Evolutionary conservation across 2,888 invertebrate species (phyloP).

Genomic region (Stenodema calcarata): DNA sequence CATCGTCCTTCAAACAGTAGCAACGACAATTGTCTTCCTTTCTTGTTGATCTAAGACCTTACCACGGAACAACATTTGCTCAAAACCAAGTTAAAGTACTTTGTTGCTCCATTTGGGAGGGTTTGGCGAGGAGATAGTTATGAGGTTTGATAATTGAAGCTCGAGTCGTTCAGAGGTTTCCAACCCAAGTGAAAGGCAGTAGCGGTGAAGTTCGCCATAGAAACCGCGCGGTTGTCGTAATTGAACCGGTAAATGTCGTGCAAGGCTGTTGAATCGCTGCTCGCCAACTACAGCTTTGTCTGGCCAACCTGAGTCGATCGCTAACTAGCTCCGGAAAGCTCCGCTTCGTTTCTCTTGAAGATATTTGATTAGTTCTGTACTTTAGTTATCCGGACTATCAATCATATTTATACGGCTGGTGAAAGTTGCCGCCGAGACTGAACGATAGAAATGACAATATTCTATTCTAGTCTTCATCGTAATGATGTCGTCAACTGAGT

Average conservation of each 20-base stretch:
- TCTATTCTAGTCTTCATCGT: too few relatives aligned
- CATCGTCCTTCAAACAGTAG: not conserved
- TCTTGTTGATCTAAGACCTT: not conserved
- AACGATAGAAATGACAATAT: too few relatives aligned
- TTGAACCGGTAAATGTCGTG: slow-evolving; percentile 2
- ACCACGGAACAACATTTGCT: not conserved
- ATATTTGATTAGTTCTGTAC: too few relatives aligned
- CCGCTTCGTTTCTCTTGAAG: too few relatives aligned
- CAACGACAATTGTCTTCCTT: not conserved
- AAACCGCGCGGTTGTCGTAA: not conserved
- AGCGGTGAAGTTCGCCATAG: not conserved
- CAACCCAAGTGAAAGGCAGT: not conserved
- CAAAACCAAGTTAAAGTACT: not conserved
- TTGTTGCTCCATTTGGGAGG: not conserved
- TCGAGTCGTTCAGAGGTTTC: not conserved
- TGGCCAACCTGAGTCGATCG: not conserved
- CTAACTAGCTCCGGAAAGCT: not conserved
- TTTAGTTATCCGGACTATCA: too few relatives aligned
- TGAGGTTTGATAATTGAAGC: not conserved
- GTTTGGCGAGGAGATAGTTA: not conserved
- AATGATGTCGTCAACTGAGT: too few relatives aligned
- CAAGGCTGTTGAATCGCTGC: not conserved
- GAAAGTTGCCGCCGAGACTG: too few relatives aligned
- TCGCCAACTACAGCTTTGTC: not conserved
- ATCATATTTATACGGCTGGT: too few relatives aligned